A percentile compares a stretch with the other conserved stretches of the same genome.
Conservation (phyloP, 1,140 invertebrate genomes). For the Sminthurides bifidus region DNA sequence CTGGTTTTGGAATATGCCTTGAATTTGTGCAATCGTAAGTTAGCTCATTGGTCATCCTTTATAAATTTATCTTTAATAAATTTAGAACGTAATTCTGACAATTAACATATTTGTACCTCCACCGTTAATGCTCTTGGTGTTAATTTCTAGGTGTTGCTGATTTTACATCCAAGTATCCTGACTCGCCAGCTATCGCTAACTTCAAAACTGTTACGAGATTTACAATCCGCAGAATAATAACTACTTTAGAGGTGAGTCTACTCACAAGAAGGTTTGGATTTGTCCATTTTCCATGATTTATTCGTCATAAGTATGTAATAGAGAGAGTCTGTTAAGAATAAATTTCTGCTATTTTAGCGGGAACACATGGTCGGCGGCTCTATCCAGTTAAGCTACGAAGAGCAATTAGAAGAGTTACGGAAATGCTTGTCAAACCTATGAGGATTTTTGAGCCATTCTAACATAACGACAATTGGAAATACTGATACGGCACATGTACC, state of each 20-base stretch:
- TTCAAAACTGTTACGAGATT: not conserved
- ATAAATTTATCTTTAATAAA: not conserved
- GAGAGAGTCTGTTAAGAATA: no score
- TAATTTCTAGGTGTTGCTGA: not conserved
- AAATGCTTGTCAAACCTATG: no score
- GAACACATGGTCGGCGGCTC: no score
- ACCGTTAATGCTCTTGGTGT: not conserved
- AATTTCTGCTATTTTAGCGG: no score
- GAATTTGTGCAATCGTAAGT: conserved; percentile 4
- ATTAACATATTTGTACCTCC: not conserved
- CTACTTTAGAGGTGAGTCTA: conserved; percentile 5
- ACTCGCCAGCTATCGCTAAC: not conserved
- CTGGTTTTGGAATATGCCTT: not conserved
- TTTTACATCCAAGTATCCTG: conserved; percentile 1
- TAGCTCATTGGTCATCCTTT: not conserved
- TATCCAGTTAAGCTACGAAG: no score
- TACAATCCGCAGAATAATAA: not conserved
- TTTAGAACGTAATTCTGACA: not conserved
- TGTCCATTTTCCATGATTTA: no score
- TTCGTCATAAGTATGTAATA: no score
- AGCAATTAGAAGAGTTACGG: no score
- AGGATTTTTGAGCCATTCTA: no score
- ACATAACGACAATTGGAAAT: no score
- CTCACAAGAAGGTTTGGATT: no score
- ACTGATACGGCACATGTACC: no score